These are phyloP conservation scores for Percina caprodes DNA, from an alignment of 2,113 vertebrate genomes.

Conservation along the genomic window DNA sequence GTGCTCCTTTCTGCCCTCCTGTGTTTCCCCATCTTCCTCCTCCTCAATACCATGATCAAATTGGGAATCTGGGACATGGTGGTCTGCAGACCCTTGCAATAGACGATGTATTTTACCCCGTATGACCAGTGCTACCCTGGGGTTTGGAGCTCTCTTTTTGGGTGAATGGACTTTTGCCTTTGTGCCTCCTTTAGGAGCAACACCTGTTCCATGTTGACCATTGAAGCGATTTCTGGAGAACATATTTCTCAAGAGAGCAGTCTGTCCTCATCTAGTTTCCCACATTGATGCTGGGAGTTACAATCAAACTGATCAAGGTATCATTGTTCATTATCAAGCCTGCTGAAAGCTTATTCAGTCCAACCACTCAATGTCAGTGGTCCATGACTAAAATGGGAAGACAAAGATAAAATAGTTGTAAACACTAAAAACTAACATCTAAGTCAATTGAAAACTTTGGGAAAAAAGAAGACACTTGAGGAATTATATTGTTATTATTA, in stretches of 20 bases:
- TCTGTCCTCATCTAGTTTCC: constrained; percentile 42
- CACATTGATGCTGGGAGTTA: constrained; percentile 44
- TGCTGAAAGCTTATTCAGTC: constrained; percentile 24
- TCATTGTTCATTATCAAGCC: constrained; percentile 34
- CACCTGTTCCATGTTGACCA: constrained; percentile 84
- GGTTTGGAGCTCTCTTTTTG: constrained; percentile 86
- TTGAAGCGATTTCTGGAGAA: constrained; percentile 88
- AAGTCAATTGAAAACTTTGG: neutral
- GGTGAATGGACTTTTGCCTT: constrained; percentile 80
- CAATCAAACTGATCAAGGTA: constrained; percentile 27
- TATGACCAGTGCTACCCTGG: constrained; percentile 82
- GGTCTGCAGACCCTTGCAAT: constrained; percentile 87
- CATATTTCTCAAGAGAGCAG: constrained; percentile 76
- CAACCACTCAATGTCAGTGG: constrained; percentile 22
- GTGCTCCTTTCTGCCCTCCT: constrained; percentile 56
- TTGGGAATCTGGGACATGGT: constrained; percentile 78
- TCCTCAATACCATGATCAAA: constrained; percentile 84
- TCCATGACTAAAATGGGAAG: constrained; percentile 61
- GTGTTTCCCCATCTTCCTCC: constrained; percentile 67
- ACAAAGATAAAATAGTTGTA: constrained; percentile 46
- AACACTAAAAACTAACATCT: neutral
- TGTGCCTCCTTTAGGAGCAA: constrained; percentile 79
- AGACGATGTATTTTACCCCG: constrained; percentile 91
- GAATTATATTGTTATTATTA: neutral
- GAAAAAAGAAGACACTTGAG: constrained; percentile 33